Evolutionary conservation across 2,113 vertebrate genomes (phyloP).

Genomic region (Mormyrus iriodes): DNA sequence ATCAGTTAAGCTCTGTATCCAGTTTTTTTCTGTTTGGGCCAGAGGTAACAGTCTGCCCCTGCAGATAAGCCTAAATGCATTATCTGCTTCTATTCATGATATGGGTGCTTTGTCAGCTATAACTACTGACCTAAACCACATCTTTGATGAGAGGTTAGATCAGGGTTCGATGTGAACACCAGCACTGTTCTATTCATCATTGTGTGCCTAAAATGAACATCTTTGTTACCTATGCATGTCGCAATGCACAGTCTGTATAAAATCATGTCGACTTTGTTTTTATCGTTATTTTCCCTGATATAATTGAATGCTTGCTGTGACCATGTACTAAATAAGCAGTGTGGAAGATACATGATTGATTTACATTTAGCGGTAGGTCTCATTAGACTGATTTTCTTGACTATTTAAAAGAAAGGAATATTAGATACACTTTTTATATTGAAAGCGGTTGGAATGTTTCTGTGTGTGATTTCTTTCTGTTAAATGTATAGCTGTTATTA

Average conservation of each 20-base stretch:
- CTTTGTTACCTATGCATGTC: not conserved
- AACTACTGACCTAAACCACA: not conserved
- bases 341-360: not conserved
- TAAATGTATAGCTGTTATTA: not conserved
- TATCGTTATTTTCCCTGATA: not conserved
- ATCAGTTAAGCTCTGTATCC: slow-evolving; percentile 5
- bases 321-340: not conserved
- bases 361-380: not conserved
- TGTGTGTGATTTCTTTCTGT: not conserved
- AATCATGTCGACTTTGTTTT: not conserved
- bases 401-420: not conserved
- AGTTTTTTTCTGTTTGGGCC: not conserved
- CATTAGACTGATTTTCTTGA: not conserved
- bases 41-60: not conserved
- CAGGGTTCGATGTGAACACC: not conserved
- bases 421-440: not conserved
- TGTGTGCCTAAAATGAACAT: slow-evolving; percentile 2
- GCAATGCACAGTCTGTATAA: not conserved
- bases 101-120: slow-evolving; percentile 6
- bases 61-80: not conserved
- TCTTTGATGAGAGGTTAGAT: slow-evolving; percentile 19
- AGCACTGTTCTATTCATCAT: slow-evolving; percentile 10
- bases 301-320: not conserved
- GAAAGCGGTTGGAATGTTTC: not conserved
- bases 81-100: slow-evolving; percentile 1